phyloP scores from a whole-genome alignment of 1,140 invertebrate genomes.

The Mycetomoellerius zeteki region DNA sequence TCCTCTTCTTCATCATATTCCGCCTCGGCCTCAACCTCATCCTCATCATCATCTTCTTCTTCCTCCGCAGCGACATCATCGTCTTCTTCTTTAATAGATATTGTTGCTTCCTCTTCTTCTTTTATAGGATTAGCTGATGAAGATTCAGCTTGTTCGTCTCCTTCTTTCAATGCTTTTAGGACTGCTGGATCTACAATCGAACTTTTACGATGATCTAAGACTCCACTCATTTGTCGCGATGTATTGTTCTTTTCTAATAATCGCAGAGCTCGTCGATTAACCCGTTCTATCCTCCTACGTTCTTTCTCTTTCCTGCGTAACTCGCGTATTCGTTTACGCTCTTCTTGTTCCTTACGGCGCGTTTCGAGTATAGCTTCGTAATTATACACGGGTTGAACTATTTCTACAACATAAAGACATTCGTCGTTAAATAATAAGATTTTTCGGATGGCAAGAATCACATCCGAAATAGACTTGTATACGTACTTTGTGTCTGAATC shows the following conservation, averaged over 20 bases:
- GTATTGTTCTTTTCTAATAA: conserved; percentile 75
- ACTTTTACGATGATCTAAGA: conserved; percentile 35
- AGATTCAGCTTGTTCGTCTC: conserved; percentile 59
- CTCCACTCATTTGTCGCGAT: conserved; percentile 46
- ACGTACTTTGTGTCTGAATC: conserved; percentile 68
- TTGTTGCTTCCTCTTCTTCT: conserved; percentile 51
- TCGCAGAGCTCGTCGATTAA: conserved; percentile 79
- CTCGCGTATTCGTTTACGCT: conserved; percentile 82
- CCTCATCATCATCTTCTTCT: conserved; percentile 74
- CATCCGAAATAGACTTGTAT: not conserved
- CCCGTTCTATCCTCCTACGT: conserved; percentile 77
- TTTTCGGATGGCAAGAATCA: not conserved
- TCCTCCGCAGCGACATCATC: conserved; percentile 62
- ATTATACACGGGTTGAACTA: conserved; percentile 83
- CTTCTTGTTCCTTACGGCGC: conserved; percentile 83
- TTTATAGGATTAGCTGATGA: not conserved
- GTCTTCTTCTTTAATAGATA: conserved; percentile 40
- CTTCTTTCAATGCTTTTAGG: conserved; percentile 69
- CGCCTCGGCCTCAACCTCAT: conserved; percentile 72
- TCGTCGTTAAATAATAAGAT: not conserved
- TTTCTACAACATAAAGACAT: conserved; percentile 61
- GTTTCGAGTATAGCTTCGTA: conserved; percentile 84
- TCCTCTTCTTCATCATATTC: conserved; percentile 76
- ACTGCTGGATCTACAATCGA: conserved; percentile 63
- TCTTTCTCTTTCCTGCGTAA: conserved; percentile 81